phyloP scores from a whole-genome alignment of 2,888 invertebrate species.

The Oscheius sp. region DNA sequence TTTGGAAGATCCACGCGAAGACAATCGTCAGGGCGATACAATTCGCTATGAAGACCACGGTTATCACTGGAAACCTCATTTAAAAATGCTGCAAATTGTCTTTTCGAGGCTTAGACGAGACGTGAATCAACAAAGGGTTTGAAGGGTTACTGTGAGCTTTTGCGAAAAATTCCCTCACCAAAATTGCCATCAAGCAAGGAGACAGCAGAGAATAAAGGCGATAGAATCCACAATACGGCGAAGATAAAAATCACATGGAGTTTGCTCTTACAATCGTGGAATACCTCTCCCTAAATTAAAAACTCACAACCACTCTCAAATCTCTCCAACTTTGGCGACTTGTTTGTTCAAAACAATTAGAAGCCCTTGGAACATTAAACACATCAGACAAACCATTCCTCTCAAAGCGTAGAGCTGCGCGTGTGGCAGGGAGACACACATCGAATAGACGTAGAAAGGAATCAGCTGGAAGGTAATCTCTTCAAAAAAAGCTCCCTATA shows the following conservation, averaged over 20 bases:
- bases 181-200: constrained; percentile 15
- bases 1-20: constrained; percentile 1
- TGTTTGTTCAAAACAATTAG: constrained; percentile 6
- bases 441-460: constrained; percentile 14
- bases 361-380: constrained; percentile 8
- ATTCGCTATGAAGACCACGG: neutral
- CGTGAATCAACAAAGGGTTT: no score
- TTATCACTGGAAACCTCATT: neutral
- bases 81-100: no score
- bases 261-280: neutral
- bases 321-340: neutral
- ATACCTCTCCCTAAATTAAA: constrained; percentile 2
- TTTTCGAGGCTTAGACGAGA: no score
- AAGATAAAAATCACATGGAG: neutral
- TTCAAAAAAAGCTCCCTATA: neutral
- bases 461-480: neutral
- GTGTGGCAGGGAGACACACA: neutral
- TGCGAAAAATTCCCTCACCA: neutral
- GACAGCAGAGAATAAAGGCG: constrained; percentile 1
- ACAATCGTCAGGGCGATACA: neutral
- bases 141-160: no score
- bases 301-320: neutral
- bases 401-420: constrained; percentile 2
- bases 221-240: constrained; percentile 2
- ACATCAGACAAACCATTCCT: constrained; percentile 15